Evolutionary conservation across 2,888 invertebrate species (phyloP).

Genomic region (Hydropsyche betteni): DNA sequence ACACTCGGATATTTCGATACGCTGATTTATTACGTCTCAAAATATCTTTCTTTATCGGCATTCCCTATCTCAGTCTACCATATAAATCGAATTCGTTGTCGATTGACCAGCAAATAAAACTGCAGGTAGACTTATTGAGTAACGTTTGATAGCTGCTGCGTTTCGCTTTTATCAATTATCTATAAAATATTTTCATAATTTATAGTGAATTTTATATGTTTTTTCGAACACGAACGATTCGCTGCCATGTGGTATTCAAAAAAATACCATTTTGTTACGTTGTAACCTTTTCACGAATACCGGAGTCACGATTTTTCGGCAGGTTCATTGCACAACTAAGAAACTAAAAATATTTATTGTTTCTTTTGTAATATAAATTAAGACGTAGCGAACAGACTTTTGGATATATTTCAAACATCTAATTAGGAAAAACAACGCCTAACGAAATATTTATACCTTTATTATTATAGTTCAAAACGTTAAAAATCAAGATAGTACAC

Average conservation of each 20-base stretch:
- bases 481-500: not conserved
- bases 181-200: slow-evolving; percentile 4
- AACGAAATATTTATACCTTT: slow-evolving; percentile 3
- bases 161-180: too few species aligned
- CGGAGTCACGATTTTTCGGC: slow-evolving; percentile 30
- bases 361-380: slow-evolving; percentile 23
- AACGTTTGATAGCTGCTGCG: too few species aligned
- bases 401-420: slow-evolving; percentile 17
- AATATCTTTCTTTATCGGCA: slow-evolving; percentile 25
- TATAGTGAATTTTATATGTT: too few species aligned
- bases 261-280: slow-evolving; percentile 16
- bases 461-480: not conserved
- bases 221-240: not conserved
- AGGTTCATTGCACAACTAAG: slow-evolving; percentile 29
- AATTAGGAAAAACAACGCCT: slow-evolving; percentile 5
- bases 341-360: slow-evolving; percentile 22
- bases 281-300: slow-evolving; percentile 26
- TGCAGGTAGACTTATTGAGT: too few species aligned
- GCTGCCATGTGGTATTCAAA: slow-evolving; percentile 1
- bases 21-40: slow-evolving; percentile 33
- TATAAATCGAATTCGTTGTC: slow-evolving; percentile 10
- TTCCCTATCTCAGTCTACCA: not conserved
- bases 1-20: slow-evolving; percentile 33
- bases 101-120: not conserved
- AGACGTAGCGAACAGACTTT: slow-evolving; percentile 15